Evolutionary conservation across 2,113 vertebrate genomes (phyloP).

Genomic region (Amphiprion ocellaris): DNA sequence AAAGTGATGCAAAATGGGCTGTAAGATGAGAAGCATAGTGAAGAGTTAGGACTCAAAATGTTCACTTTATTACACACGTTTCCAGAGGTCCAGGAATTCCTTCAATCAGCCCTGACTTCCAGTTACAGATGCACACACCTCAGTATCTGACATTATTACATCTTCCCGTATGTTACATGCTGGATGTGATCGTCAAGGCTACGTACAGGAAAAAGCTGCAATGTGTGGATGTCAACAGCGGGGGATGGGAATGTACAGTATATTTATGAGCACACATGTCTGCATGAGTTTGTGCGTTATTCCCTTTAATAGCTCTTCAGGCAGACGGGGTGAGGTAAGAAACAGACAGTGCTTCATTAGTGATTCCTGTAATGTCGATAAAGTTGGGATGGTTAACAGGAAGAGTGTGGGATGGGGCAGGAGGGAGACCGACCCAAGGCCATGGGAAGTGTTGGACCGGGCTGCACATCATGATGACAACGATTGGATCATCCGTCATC

Average conservation of each 20-base stretch:
- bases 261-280: slow-evolving; percentile 50
- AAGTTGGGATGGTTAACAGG: slow-evolving; percentile 84
- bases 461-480: slow-evolving; percentile 42
- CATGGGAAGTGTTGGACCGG: slow-evolving; percentile 42
- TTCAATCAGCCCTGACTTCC: slow-evolving; percentile 46
- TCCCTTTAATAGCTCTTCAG: slow-evolving; percentile 49
- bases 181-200: slow-evolving; percentile 54
- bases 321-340: slow-evolving; percentile 45
- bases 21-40: neutral
- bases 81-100: slow-evolving; percentile 38
- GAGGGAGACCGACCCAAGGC: slow-evolving; percentile 71
- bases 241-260: slow-evolving; percentile 35
- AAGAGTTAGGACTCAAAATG: neutral
- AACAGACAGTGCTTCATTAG: slow-evolving; percentile 83
- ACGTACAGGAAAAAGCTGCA: slow-evolving; percentile 44
- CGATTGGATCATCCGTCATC: slow-evolving; percentile 46
- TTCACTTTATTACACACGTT: neutral
- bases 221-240: slow-evolving; percentile 21
- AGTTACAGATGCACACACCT: slow-evolving; percentile 61
- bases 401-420: slow-evolving; percentile 76
- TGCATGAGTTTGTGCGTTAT: slow-evolving; percentile 34
- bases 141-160: slow-evolving; percentile 5
- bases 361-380: slow-evolving; percentile 87
- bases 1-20: neutral
- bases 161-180: slow-evolving; percentile 62